phyloP scores from a whole-genome alignment of 2,888 invertebrate genomes.

The Onthophagus sagittarius region DNA sequence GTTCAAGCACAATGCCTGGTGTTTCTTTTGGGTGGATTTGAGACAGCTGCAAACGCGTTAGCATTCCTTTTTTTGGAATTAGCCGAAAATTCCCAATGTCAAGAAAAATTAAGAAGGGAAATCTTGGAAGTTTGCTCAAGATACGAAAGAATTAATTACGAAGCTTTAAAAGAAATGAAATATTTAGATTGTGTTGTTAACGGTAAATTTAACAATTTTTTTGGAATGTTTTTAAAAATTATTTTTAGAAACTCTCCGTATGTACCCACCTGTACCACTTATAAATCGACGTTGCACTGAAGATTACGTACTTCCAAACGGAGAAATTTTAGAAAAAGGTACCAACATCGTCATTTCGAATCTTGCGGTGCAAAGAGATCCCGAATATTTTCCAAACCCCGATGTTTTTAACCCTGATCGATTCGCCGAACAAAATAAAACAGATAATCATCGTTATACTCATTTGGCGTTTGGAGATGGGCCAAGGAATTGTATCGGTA shows the following conservation, averaged over 20 bases:
- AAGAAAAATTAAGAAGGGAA: slow-evolving; percentile 46
- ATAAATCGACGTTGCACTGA: slow-evolving; percentile 41
- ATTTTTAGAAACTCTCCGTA: slow-evolving; percentile 47
- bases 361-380: slow-evolving; percentile 47
- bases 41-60: slow-evolving; percentile 50
- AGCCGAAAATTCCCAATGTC: slow-evolving; percentile 48
- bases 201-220: slow-evolving; percentile 27
- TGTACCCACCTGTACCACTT: slow-evolving; percentile 46
- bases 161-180: slow-evolving; percentile 48
- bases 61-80: slow-evolving; percentile 51
- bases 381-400: slow-evolving; percentile 47
- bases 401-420: slow-evolving; percentile 48
- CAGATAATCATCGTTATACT: slow-evolving; percentile 37
- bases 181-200: slow-evolving; percentile 49
- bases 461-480: slow-evolving; percentile 49
- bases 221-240: not conserved
- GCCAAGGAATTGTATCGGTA: slow-evolving; percentile 47
- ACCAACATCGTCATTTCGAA: slow-evolving; percentile 41
- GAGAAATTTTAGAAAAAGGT: slow-evolving; percentile 40
- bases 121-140: slow-evolving; percentile 42
- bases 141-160: slow-evolving; percentile 48
- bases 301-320: slow-evolving; percentile 40
- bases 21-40: slow-evolving; percentile 53
- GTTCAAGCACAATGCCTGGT: slow-evolving; percentile 52
- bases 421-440: slow-evolving; percentile 40